Conservation (phyloP, 2,797 vertebrate species). For the Mormyrops attenuatus region DNA sequence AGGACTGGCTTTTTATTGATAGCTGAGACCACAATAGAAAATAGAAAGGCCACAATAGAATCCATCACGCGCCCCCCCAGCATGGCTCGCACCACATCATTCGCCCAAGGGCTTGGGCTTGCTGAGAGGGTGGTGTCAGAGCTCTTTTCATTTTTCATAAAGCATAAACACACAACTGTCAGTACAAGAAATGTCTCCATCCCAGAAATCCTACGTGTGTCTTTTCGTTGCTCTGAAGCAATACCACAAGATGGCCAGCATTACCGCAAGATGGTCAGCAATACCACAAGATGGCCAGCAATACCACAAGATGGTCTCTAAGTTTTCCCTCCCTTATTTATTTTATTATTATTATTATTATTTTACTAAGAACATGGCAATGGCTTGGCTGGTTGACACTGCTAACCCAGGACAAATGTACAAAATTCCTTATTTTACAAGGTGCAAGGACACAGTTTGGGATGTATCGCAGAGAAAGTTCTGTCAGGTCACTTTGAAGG, state of each 20-base stretch:
- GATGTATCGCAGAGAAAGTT: neutral
- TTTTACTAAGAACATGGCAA: neutral
- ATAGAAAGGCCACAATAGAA: neutral
- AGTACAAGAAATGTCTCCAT: neutral
- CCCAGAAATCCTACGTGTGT: neutral
- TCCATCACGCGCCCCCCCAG: neutral
- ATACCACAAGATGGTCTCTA: neutral
- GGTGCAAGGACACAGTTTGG: slow-evolving; percentile 32
- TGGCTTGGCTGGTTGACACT: neutral
- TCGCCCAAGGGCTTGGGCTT: neutral
- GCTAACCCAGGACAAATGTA: neutral
- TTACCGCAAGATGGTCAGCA: too few species aligned
- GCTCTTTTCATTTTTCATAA: neutral
- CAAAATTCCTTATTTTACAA: slow-evolving; percentile 40
- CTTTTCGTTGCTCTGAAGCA: neutral
- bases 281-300: neutral
- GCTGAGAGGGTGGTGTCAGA: neutral
- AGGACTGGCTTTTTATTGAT: neutral
- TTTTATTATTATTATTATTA: neutral
- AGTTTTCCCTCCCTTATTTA: neutral
- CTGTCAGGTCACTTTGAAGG: slow-evolving; percentile 34
- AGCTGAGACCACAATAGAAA: neutral
- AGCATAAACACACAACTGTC: neutral
- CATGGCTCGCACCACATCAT: neutral
- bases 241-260: neutral